Percentiles rank a stretch among this genome's conserved stretches.
Evolutionary conservation across 2,888 invertebrate species (phyloP).

Genomic region (Spicauda simplicius): DNA sequence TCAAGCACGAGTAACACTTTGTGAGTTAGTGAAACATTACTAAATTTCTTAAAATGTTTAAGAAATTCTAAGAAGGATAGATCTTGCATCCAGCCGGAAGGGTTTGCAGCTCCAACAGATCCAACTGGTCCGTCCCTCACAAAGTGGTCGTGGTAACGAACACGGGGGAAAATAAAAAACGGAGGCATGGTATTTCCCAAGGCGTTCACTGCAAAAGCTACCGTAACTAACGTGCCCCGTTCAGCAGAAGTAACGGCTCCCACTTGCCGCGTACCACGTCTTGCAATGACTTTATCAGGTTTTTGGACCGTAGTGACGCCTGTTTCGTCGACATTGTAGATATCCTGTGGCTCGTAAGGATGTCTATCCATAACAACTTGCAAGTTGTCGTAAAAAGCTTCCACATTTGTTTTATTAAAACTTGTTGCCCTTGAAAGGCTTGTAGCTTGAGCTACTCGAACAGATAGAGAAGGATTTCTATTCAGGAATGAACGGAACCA

Average conservation of each 20-base stretch:
- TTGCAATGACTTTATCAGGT: conserved; percentile 43
- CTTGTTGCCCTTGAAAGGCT: too few species aligned
- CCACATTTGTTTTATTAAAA: conserved; percentile 45
- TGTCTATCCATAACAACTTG: conserved; percentile 42
- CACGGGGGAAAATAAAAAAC: conserved; percentile 48
- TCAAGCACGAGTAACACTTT: conserved; percentile 48
- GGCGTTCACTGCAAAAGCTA: conserved; percentile 52
- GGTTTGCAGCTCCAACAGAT: conserved; percentile 40
- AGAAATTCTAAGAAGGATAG: conserved; percentile 44
- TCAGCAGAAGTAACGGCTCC: conserved; percentile 57
- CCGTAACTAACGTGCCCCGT: conserved; percentile 52
- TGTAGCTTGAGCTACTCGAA: conserved; percentile 46
- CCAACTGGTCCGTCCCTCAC: conserved; percentile 44
- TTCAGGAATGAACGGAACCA: conserved; percentile 44
- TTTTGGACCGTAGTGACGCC: conserved; percentile 23
- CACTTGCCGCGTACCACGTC: conserved; percentile 47
- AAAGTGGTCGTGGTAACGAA: conserved; percentile 35
- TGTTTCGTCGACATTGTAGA: conserved; percentile 35
- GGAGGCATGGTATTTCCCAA: conserved; percentile 51
- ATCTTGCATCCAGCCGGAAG: conserved; percentile 43
- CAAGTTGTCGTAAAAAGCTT: conserved; percentile 45
- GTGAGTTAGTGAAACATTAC: conserved; percentile 26
- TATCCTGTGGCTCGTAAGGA: conserved; percentile 43
- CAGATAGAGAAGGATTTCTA: conserved; percentile 44
- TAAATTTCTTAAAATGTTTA: conserved; percentile 47